Base-by-base conservation (phyloP, 1,140 invertebrate genomes). In the Scaptomyza montana region DNA sequence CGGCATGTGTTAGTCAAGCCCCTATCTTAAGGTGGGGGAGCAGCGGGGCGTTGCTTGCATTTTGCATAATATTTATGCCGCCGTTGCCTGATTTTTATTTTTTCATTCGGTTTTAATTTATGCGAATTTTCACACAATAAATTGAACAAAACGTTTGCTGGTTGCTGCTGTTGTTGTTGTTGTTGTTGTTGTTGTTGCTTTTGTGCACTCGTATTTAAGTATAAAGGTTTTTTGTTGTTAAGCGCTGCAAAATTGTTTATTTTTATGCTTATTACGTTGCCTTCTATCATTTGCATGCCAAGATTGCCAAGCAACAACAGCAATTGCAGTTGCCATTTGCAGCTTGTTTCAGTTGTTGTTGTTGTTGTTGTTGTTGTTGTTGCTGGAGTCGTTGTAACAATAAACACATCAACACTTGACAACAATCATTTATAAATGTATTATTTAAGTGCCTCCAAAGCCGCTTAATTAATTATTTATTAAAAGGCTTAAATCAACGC, bases 41-140 rank as follows among this genome's bases (percentile, higher is more conserved):
- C n/a, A 30, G 28, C 16, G 41, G 57, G 56, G 65, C 36, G 70
- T 45, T 25, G 57, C 75, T 81, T 59, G 9, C n/a, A 21, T 43
- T 41, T 64, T 57, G 33, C 33, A 36, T 36, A 36, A 36, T 36
- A 36, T 36, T 36, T 36, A 36, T 36, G 33, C 33, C 33, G 33
- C 33, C 9, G 33, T 36, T 36, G 33, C 33, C 7, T 8, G 33
- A 36, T 21, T 45, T 53, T 56, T 64, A 25, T 51, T 10, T 25
- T 62, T 57, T 59, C 12, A 50, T 72, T 61, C 49, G 54, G 13
- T 39, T 47, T 80, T 87, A 87, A 87, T 89, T 87, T 87, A 87
- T 87, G 84, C 84, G 79, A 89, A 72, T 87, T 87, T 87, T 87
- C 84, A 87, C 84, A 87, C 84, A 87, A 81, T 84, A 87, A 87